phyloP scores from a whole-genome alignment of 2,888 invertebrate species.

The Matsumyia berberina region DNA sequence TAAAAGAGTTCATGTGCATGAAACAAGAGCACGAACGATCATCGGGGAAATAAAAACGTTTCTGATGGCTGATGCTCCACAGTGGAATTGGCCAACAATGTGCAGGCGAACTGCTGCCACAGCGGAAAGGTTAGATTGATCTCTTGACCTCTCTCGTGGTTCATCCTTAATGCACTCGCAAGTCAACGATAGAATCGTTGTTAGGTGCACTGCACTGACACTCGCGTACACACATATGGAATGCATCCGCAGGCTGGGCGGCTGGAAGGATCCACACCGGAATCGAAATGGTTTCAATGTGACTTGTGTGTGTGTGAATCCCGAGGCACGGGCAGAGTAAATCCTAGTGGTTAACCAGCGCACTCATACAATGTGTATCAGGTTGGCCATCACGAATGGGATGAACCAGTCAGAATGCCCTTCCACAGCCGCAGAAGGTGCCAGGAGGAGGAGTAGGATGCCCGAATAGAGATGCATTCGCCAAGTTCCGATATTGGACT shows the following conservation, averaged over 20 bases:
- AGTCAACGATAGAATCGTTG: conserved; percentile 72
- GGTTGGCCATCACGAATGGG: conserved; percentile 54
- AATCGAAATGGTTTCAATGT: conserved; percentile 60
- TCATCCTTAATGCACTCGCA: conserved; percentile 75
- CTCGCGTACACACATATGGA: conserved; percentile 46
- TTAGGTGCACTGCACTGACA: conserved; percentile 41
- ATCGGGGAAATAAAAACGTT: conserved; percentile 68
- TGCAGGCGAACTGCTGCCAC: conserved; percentile 49
- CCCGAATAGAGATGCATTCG: conserved; percentile 71
- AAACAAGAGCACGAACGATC: conserved; percentile 76
- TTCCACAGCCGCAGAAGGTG: conserved; percentile 48
- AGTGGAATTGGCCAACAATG: conserved; percentile 31
- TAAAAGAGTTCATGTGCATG: conserved; percentile 70
- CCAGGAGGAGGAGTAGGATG: conserved; percentile 57
- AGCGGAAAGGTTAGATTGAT: conserved; percentile 72
- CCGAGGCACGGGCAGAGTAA: conserved; percentile 38
- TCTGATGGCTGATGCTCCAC: conserved; percentile 11
- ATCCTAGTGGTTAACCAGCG: conserved; percentile 30
- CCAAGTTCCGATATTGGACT: conserved; percentile 66
- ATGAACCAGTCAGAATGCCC: conserved; percentile 53
- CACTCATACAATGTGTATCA: conserved; percentile 63
- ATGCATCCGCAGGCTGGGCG: conserved; percentile 68
- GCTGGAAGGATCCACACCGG: conserved; percentile 59
- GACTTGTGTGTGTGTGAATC: conserved; percentile 20
- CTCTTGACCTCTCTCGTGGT: conserved; percentile 70